Conservation (phyloP, 2,888 invertebrate genomes). For the Eupeodes latifasciatus region DNA sequence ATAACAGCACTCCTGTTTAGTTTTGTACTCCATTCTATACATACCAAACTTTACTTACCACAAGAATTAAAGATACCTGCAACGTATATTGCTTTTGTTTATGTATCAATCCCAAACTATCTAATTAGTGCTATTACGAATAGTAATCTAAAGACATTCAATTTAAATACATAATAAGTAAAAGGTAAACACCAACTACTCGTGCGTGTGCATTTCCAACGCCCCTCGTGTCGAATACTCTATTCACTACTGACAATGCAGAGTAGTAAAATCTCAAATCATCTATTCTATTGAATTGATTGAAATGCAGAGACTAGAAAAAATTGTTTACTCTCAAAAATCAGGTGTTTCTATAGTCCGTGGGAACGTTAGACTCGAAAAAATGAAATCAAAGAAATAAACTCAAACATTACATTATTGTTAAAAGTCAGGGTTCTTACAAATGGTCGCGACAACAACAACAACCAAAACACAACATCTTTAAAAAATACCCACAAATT, state of each 20-base stretch:
- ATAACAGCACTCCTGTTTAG: too few relatives aligned
- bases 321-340: constrained; percentile 17
- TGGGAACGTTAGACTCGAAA: constrained; percentile 42
- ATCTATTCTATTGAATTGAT: background rate
- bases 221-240: background rate
- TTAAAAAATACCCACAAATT: constrained; percentile 48
- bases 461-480: constrained; percentile 5
- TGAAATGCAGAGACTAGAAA: background rate
- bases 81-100: too few relatives aligned
- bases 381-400: constrained; percentile 29
- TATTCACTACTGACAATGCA: constrained; percentile 16
- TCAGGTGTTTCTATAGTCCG: constrained; percentile 56
- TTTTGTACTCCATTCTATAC: too few relatives aligned
- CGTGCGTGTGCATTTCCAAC: constrained; percentile 56
- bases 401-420: constrained; percentile 36
- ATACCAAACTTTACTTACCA: too few relatives aligned
- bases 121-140: too few relatives aligned
- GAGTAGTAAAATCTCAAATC: background rate
- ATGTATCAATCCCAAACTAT: too few relatives aligned
- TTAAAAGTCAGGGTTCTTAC: background rate
- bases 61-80: too few relatives aligned
- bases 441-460: constrained; percentile 21
- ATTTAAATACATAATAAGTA: too few relatives aligned
- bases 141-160: too few relatives aligned
- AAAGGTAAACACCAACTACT: constrained; percentile 35